These are phyloP conservation scores for Alauda arvensis DNA, from an alignment of 2,797 vertebrate genomes.

Conservation along the genomic window DNA sequence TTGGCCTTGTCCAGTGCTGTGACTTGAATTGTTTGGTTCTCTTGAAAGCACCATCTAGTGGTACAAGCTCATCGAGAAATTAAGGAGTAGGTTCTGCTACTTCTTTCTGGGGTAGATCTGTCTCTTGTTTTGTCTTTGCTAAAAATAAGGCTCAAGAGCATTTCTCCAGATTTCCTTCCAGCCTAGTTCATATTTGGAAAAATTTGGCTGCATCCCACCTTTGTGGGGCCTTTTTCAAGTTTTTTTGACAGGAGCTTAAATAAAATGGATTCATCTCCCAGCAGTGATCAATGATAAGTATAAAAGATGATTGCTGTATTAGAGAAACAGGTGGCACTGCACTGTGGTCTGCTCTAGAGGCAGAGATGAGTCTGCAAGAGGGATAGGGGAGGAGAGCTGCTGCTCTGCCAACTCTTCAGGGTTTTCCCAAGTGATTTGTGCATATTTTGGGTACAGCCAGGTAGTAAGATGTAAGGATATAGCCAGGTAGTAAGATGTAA, in stretches of 20 bases:
- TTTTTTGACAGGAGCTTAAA: background rate
- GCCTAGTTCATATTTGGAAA: background rate
- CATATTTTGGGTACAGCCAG: background rate
- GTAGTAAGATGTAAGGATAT: background rate
- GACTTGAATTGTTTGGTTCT: background rate
- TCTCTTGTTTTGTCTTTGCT: background rate
- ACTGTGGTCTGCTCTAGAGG: background rate
- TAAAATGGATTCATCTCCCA: background rate
- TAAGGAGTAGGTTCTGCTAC: background rate
- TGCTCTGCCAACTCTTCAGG: rapidly evolving
- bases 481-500: background rate
- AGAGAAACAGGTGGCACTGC: background rate
- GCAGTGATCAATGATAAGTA: background rate
- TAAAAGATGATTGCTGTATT: background rate
- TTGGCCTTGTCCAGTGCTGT: background rate
- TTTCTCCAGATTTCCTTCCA: background rate
- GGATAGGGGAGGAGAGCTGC: background rate
- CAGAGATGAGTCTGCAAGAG: background rate
- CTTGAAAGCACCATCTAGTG: conserved; percentile 21
- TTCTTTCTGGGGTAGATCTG: background rate
- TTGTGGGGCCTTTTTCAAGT: background rate
- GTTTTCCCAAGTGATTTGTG: background rate
- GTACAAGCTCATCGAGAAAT: background rate
- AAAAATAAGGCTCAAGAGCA: background rate
- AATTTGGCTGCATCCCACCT: background rate